Percentiles rank a stretch among this genome's conserved stretches.
These are phyloP conservation scores for Heteropelma amictum DNA, from an alignment of 2,888 invertebrate genomes.

Conservation along the genomic window DNA sequence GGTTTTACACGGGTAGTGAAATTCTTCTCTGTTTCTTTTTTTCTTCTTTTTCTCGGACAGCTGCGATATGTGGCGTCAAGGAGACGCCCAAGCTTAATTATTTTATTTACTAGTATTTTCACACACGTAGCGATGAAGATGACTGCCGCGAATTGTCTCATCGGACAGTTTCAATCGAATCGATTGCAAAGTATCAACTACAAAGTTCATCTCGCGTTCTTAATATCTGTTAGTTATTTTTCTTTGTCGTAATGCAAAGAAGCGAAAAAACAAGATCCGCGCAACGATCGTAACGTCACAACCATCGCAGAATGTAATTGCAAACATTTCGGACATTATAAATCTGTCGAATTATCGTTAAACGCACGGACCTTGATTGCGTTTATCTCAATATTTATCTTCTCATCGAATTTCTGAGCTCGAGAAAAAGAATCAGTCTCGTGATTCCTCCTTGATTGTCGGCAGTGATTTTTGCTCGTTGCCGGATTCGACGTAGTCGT, in stretches of 20 bases:
- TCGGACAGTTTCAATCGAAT: constrained; percentile 45
- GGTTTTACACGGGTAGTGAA: constrained; percentile 36
- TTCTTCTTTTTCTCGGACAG: constrained; percentile 4
- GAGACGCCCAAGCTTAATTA: constrained; percentile 33
- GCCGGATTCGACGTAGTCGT: constrained; percentile 66
- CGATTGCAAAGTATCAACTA: constrained; percentile 43
- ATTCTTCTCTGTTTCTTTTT: constrained; percentile 31
- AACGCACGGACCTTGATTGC: constrained; percentile 18
- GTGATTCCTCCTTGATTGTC: constrained; percentile 68
- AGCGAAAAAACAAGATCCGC: background rate
- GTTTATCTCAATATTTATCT: background rate
- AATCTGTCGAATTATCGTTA: constrained; percentile 13
- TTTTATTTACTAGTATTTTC: background rate
- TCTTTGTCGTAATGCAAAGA: background rate
- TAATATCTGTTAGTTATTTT: constrained; percentile 39
- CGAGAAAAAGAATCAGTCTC: constrained; percentile 67
- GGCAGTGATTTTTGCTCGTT: constrained; percentile 65
- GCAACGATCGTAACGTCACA: background rate
- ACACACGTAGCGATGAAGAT: constrained; percentile 50
- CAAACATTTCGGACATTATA: constrained; percentile 17
- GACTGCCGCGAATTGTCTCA: constrained; percentile 39
- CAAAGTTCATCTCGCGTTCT: constrained; percentile 47
- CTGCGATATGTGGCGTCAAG: constrained; percentile 52
- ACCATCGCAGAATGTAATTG: constrained; percentile 11
- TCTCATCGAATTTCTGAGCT: constrained; percentile 24